These are phyloP conservation scores for Campoletis sonorensis DNA, from an alignment of 1,140 invertebrate species.

Conservation along the genomic window DNA sequence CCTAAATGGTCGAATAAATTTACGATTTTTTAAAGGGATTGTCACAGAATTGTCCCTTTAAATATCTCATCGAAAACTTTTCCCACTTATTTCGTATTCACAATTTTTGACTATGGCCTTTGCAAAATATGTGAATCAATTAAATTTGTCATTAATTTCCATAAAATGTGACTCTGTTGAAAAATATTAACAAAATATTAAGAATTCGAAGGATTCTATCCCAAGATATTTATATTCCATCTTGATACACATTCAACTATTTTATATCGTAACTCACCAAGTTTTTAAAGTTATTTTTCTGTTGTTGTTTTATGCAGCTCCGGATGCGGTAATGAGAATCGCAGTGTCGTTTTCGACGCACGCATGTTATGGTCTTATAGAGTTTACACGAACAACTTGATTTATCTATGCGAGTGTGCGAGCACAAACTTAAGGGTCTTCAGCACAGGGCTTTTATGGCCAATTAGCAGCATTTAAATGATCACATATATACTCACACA, in stretches of 20 bases:
- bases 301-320: not conserved
- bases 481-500: conserved; percentile 11
- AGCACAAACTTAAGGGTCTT: conserved; percentile 19
- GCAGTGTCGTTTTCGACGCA: not conserved
- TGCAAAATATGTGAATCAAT: no score
- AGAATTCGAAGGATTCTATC: no score
- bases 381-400: not conserved
- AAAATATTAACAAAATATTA: no score
- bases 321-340: conserved; percentile 13
- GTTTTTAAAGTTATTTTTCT: not conserved
- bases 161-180: no score
- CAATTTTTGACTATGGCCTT: not conserved
- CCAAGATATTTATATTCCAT: not conserved
- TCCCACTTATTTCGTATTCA: no score
- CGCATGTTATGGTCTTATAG: not conserved
- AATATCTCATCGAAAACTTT: not conserved
- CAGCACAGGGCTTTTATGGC: conserved; percentile 58
- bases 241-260: not conserved
- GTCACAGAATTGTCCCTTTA: not conserved
- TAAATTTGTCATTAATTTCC: no score
- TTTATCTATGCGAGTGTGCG: conserved; percentile 24
- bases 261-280: not conserved
- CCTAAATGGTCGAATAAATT: conserved; percentile 41
- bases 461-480: conserved; percentile 60
- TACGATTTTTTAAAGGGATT: not conserved